phyloP scores from a whole-genome alignment of 2,797 vertebrate species.

The Picus viridis region DNA sequence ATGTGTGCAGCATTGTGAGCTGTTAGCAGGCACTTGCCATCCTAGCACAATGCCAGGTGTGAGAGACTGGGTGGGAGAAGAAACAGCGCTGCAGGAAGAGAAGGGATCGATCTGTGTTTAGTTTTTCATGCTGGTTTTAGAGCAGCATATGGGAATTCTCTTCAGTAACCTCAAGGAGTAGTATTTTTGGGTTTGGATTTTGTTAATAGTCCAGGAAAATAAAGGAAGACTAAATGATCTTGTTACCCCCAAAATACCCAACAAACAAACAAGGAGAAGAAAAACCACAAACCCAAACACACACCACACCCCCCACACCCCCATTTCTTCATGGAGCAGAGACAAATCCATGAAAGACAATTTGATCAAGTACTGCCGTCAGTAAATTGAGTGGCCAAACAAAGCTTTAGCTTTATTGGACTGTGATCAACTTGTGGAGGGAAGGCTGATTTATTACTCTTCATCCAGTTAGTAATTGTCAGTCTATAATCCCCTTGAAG shows the following conservation, averaged over 20 bases:
- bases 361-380: not conserved
- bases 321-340: not conserved
- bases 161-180: not conserved
- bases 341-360: not conserved
- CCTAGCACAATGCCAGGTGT: conserved; percentile 1
- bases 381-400: not conserved
- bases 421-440: not conserved
- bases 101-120: conserved; percentile 3
- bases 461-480: not conserved
- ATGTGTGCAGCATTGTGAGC: not conserved
- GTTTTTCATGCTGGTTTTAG: conserved; percentile 4
- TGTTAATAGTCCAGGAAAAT: not conserved
- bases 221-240: not conserved
- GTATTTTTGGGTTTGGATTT: not conserved
- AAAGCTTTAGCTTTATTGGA: not conserved
- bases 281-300: too few species aligned
- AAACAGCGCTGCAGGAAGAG: not conserved
- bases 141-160: not conserved
- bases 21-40: not conserved
- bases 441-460: conserved; percentile 10
- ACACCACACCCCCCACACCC: too few species aligned
- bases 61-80: conserved; percentile 52
- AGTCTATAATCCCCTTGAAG: not conserved
- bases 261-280: too few species aligned
- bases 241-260: not conserved